Evolutionary conservation across 2,113 vertebrate species (phyloP).

Genomic region (Oplegnathus fasciatus): DNA sequence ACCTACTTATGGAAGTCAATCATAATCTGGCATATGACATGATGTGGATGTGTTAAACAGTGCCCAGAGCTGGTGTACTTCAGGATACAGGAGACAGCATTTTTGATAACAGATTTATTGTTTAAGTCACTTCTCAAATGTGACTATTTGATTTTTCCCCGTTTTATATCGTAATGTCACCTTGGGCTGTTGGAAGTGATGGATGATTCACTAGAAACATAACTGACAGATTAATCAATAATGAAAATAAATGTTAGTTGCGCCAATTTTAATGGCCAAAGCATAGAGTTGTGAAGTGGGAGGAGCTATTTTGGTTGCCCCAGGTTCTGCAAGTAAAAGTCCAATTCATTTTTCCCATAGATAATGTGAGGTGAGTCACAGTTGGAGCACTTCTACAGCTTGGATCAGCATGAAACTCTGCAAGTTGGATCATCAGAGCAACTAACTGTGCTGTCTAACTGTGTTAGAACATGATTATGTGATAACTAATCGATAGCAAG

Average conservation of each 20-base stretch:
- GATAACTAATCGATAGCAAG: no score
- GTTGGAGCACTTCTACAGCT: not conserved
- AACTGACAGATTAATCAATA: not conserved
- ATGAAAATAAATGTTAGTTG: no score
- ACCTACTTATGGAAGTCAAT: slow-evolving; percentile 35
- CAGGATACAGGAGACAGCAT: not conserved
- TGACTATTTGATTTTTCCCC: not conserved
- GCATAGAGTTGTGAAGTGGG: not conserved
- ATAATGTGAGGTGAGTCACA: not conserved
- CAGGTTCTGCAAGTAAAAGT: not conserved
- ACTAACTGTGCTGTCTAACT: no score
- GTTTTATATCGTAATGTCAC: not conserved
- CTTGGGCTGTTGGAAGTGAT: not conserved
- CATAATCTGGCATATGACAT: slow-evolving; percentile 32
- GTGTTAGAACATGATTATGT: not conserved
- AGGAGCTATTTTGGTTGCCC: not conserved
- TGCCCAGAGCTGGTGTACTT: not conserved
- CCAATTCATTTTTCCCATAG: not conserved
- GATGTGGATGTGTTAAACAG: not conserved
- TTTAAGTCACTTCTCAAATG: not conserved
- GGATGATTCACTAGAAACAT: not conserved
- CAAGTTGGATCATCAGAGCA: no score
- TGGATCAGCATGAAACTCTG: not conserved
- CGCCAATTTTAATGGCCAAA: not conserved
- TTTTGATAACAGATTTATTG: not conserved